Conservation (phyloP, 2,797 vertebrate species). For the Eulemur albifrons region DNA sequence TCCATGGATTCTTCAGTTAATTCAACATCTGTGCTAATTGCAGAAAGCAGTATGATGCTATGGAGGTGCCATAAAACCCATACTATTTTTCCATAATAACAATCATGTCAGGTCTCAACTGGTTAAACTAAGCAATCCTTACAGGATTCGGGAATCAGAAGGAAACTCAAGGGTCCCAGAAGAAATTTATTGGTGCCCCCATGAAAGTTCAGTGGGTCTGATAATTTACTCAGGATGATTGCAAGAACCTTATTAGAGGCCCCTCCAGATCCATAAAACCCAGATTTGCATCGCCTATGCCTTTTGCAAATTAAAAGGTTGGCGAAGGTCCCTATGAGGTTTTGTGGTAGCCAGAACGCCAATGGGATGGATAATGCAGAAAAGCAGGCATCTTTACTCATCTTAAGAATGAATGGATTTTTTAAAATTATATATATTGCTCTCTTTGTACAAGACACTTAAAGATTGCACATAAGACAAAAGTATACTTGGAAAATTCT, state of each 20-base stretch:
- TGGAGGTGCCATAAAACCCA: background rate
- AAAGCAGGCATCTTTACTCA: background rate
- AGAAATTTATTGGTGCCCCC: slow-evolving; percentile 31
- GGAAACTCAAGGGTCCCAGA: slow-evolving; percentile 29
- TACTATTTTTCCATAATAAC: slow-evolving; percentile 21
- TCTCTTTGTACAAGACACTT: background rate
- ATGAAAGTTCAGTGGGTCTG: slow-evolving; percentile 19
- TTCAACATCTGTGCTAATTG: slow-evolving; percentile 47
- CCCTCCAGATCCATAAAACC: slow-evolving; percentile 9
- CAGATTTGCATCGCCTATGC: slow-evolving; percentile 28
- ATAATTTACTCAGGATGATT: slow-evolving; percentile 56
- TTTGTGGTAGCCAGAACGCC: background rate
- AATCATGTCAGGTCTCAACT: slow-evolving; percentile 9
- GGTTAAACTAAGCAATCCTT: slow-evolving; percentile 17
- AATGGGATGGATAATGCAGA: background rate
- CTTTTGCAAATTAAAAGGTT: slow-evolving; percentile 37
- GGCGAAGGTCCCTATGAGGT: background rate
- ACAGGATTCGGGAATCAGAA: background rate
- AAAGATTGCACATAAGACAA: background rate
- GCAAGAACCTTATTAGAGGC: slow-evolving; percentile 5
- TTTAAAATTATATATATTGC: background rate
- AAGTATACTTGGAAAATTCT: background rate
- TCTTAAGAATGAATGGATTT: background rate
- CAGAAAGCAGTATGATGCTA: background rate
- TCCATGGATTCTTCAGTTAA: slow-evolving; percentile 39